These are phyloP conservation scores for Malurus elegans DNA, from an alignment of 2,113 vertebrate genomes.

Conservation along the genomic window DNA sequence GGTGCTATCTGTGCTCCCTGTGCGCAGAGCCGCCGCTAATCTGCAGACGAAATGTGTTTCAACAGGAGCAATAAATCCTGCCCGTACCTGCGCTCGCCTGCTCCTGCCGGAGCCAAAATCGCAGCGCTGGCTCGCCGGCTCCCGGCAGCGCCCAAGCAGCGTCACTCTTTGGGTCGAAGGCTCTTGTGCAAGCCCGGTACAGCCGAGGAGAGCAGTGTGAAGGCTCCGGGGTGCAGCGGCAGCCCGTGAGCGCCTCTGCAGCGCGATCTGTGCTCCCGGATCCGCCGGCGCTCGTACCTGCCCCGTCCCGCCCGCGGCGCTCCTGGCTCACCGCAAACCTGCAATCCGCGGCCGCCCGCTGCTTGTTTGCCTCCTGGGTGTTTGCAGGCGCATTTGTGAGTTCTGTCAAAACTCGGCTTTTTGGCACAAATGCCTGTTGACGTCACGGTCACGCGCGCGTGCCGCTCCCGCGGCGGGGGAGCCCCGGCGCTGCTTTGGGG, in stretches of 20 bases:
- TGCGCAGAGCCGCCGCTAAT: background rate
- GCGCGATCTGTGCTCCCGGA: accelerated
- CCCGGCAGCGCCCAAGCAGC: background rate
- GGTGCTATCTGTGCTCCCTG: background rate
- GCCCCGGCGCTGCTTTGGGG: accelerated
- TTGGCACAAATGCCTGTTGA: accelerated
- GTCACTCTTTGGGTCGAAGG: background rate
- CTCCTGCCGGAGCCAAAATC: background rate
- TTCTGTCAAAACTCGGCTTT: background rate
- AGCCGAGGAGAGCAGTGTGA: accelerated
- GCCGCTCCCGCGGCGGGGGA: background rate
- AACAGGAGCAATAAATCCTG: slow-evolving; percentile 26
- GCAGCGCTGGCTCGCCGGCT: background rate
- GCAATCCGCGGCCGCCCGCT: accelerated
- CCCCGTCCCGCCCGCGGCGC: accelerated
- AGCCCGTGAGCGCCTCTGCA: accelerated
- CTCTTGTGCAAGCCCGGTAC: background rate
- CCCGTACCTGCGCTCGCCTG: background rate
- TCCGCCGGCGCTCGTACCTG: accelerated
- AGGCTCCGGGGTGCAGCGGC: background rate
- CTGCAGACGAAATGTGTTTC: background rate
- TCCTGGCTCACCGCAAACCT: accelerated
- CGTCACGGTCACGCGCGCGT: accelerated
- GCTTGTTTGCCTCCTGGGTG: background rate
- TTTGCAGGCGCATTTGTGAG: accelerated